Percentiles rank a stretch among this genome's conserved stretches.
Conservation (phyloP, 2,113 vertebrate species). For the Aepyceros melampus region DNA sequence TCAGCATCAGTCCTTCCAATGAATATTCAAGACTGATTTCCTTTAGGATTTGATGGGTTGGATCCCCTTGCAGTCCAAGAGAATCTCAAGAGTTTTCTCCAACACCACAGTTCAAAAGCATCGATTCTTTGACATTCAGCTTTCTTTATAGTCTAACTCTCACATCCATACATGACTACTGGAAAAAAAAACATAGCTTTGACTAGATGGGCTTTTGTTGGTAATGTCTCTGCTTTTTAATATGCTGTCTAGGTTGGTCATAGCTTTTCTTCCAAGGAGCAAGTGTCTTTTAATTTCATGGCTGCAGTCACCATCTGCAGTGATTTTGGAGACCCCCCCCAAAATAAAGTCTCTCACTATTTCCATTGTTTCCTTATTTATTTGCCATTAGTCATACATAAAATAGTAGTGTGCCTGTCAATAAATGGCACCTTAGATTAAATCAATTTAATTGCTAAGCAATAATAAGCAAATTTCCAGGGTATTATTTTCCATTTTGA, state of each 20-base stretch:
- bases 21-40: background rate
- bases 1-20: background rate
- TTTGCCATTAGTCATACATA: background rate
- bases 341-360: background rate
- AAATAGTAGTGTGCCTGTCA: background rate
- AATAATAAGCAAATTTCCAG: background rate
- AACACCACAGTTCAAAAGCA: background rate
- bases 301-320: background rate
- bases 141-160: background rate
- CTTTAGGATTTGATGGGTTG: background rate
- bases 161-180: background rate
- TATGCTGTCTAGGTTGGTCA: background rate
- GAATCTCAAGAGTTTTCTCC: background rate
- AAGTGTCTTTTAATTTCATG: background rate
- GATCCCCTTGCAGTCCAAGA: background rate
- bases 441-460: background rate
- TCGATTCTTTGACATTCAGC: rapidly evolving
- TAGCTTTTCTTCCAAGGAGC: background rate
- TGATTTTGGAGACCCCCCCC: background rate
- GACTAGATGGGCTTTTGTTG: background rate
- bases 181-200: background rate
- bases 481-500: background rate
- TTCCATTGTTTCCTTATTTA: background rate
- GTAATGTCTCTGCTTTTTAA: background rate
- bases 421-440: background rate